Base-by-base conservation (phyloP, 2,113 vertebrate species). In the Centropus bengalensis region DNA sequence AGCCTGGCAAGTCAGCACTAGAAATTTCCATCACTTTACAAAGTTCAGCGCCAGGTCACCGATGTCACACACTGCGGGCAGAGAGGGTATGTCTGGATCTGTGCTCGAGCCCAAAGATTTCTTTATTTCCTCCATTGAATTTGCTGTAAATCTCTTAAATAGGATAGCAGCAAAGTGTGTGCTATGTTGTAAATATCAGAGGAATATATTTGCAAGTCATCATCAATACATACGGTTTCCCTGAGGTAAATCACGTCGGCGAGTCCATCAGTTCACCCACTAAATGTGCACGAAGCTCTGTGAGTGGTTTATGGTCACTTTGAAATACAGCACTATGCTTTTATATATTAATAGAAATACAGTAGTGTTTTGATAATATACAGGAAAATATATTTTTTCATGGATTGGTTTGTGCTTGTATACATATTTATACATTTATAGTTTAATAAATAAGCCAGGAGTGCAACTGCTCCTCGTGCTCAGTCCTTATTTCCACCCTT, bases 401-500 rank as follows among this genome's bases (percentile, higher is more conserved):
- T 54, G 23, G 10, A 4, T 56, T 32, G 12, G 6, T 71, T 81
- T 60, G 13, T 87, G 42, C 68, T 71, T 49, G 5, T 64, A 62
- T 49, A 51, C 6, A 4, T 77, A 42, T 77, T 69, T 89, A 54
- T 75, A 28, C 7, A 38, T 75, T 36, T 76, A 15, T 18, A 70
- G 14, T 74, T 77, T 38, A 74, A 49, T 88, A 60, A 70, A 63
- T 64, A 66, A 49, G 54, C 14, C 17, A 32, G 44, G 36, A 56
- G 40, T 63, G 47, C 67, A 70, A 4, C 27, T 2, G 3, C 62
- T 15, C 38, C 36, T 49, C 0, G 0, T 54, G 15, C 45, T 83
- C 44, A 56, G n/a, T 44, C 16, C 45, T 59, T 64, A 33, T 47
- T 88, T 94, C 23, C n/a, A 90, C 21, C 40, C 22, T 74, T 86